Percentiles rank a stretch among this genome's conserved stretches.
These are phyloP conservation scores for Oncorhynchus mykiss DNA, from an alignment of 2,113 vertebrate genomes.

Conservation along the genomic window DNA sequence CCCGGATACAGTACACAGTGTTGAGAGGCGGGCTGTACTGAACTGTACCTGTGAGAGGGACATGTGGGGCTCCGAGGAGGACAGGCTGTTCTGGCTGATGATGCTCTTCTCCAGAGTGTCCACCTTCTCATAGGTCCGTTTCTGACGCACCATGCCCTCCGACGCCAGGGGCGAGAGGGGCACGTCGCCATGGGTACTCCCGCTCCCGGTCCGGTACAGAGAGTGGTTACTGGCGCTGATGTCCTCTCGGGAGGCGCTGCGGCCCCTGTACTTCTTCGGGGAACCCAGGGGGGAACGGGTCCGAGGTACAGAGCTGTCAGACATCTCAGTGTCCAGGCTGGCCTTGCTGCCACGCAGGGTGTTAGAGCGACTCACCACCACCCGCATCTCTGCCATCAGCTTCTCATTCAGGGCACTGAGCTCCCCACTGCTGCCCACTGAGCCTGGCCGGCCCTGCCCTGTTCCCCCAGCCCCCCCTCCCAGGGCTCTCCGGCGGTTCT, in stretches of 20 bases:
- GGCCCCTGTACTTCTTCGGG: slow-evolving; percentile 20
- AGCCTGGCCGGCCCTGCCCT: slow-evolving; percentile 64
- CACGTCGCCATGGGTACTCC: slow-evolving; percentile 39
- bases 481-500: slow-evolving; percentile 71
- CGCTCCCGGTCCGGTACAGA: slow-evolving; percentile 57
- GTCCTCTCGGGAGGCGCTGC: slow-evolving; percentile 64
- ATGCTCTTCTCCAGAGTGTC: slow-evolving; percentile 73
- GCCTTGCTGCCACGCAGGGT: slow-evolving; percentile 70
- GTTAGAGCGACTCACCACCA: slow-evolving; percentile 72
- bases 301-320: slow-evolving; percentile 51
- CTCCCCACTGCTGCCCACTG: slow-evolving; percentile 76
- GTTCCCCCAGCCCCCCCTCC: not conserved
- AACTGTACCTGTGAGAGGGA: slow-evolving; percentile 71
- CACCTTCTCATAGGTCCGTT: slow-evolving; percentile 80
- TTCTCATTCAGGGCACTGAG: slow-evolving; percentile 75
- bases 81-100: slow-evolving; percentile 57
- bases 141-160: slow-evolving; percentile 69
- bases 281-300: too few relatives aligned
- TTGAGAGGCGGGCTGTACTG: not conserved
- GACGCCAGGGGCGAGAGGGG: slow-evolving; percentile 39
- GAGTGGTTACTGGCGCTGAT: slow-evolving; percentile 68
- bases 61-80: slow-evolving; percentile 50
- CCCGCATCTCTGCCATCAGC: slow-evolving; percentile 79
- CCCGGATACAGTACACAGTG: too few relatives aligned
- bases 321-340: slow-evolving; percentile 70